Conservation (phyloP, 2,113 vertebrate species). For the Rhadina sibilatrix region DNA sequence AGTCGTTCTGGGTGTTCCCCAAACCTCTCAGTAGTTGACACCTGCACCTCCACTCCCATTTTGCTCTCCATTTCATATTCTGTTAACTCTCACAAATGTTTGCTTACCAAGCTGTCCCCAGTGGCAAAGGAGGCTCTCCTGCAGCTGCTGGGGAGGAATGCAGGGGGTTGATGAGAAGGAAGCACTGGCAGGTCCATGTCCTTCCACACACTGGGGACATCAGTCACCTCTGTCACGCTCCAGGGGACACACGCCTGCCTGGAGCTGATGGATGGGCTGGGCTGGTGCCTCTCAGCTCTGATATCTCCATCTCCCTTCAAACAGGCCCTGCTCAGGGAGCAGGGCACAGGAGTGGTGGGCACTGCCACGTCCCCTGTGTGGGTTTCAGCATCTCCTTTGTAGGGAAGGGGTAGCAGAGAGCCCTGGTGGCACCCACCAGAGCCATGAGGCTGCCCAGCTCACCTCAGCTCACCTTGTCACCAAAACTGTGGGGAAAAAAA, state of each 20-base stretch:
- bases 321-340: background rate
- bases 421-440: background rate
- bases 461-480: background rate
- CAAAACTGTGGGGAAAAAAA: background rate
- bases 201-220: background rate
- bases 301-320: background rate
- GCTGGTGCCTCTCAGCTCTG: background rate
- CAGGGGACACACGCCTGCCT: background rate
- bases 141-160: background rate
- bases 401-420: background rate
- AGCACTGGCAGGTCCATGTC: background rate
- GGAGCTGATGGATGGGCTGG: background rate
- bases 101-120: background rate
- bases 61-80: background rate
- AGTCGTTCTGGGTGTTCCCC: background rate
- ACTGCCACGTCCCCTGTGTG: background rate
- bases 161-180: background rate
- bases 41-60: background rate
- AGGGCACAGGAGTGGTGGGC: background rate
- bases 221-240: background rate
- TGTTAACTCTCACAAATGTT: background rate
- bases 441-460: fast-evolving
- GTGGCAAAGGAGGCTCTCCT: background rate
- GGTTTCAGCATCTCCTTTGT: background rate
- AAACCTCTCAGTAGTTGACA: background rate